Conservation (phyloP, 1,140 invertebrate genomes). For the Drosophila varians region DNA sequence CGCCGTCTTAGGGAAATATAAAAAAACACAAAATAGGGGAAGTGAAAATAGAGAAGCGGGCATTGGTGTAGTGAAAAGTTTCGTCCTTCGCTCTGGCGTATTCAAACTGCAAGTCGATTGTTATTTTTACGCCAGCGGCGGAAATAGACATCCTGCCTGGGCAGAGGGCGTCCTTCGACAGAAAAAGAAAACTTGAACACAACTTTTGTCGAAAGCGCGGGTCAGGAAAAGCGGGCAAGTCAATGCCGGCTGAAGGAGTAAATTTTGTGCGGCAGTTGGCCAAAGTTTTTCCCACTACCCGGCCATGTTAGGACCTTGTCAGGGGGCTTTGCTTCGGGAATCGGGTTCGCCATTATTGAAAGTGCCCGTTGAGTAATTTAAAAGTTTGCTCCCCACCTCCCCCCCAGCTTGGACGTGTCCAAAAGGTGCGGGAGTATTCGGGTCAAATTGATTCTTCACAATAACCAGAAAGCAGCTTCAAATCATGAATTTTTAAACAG, state of each 20-base stretch:
- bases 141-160: slow-evolving; percentile 63
- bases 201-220: slow-evolving; percentile 58
- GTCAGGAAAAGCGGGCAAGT: slow-evolving; percentile 26
- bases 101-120: slow-evolving; percentile 81
- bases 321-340: slow-evolving; percentile 6
- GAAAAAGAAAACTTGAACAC: slow-evolving; percentile 59
- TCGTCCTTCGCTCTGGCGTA: slow-evolving; percentile 49
- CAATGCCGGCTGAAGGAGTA: slow-evolving; percentile 51
- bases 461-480: slow-evolving; percentile 54
- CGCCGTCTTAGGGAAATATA: slow-evolving; percentile 54
- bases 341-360: slow-evolving; percentile 63
- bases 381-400: no score
- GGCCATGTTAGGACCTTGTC: slow-evolving; percentile 50
- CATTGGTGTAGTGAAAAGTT: slow-evolving; percentile 6
- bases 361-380: slow-evolving; percentile 76
- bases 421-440: slow-evolving; percentile 41
- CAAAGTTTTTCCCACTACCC: slow-evolving; percentile 45
- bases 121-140: slow-evolving; percentile 76
- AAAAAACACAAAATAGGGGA: slow-evolving; percentile 33
- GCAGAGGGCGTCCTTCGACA: slow-evolving; percentile 29
- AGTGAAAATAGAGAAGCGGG: not conserved
- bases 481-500: slow-evolving; percentile 49
- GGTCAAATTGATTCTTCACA: slow-evolving; percentile 75
- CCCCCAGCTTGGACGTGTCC: slow-evolving; percentile 40
- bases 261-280: slow-evolving; percentile 49